These are phyloP conservation scores for Pleuronectes platessa DNA, from an alignment of 2,113 vertebrate species.

Conservation along the genomic window DNA sequence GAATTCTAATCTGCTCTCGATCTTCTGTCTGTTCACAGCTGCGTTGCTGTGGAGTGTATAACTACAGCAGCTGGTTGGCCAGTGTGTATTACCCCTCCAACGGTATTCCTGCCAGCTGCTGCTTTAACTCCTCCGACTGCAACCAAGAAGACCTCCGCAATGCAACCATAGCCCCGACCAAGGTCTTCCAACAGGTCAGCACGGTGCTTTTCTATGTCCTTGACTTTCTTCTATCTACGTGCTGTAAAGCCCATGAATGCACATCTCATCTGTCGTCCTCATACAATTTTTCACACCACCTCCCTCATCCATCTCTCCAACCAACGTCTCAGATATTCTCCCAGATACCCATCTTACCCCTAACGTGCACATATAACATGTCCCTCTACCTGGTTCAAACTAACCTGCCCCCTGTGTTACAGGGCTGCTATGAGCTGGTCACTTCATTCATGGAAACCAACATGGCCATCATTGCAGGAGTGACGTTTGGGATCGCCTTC, in stretches of 20 bases:
- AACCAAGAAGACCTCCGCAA: constrained; percentile 91
- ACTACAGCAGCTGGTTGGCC: constrained; percentile 96
- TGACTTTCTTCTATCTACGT: not conserved
- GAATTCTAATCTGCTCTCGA: not conserved
- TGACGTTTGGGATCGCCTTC: constrained; percentile 98
- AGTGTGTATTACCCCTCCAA: constrained; percentile 92
- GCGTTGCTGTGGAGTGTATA: constrained; percentile 96
- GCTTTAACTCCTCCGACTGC: constrained; percentile 91
- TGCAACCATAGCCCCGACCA: constrained; percentile 89
- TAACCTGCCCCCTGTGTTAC: constrained; percentile 56
- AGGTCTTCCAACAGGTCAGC: constrained; percentile 95
- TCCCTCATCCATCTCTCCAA: constrained; percentile 32
- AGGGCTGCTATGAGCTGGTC: constrained; percentile 99
- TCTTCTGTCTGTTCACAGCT: constrained; percentile 79
- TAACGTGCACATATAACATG: constrained; percentile 52
- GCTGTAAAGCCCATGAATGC: not conserved
- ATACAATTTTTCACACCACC: constrained; percentile 12
- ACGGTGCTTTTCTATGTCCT: not conserved
- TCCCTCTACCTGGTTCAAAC: constrained; percentile 35
- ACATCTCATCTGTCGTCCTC: not conserved
- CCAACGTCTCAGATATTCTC: constrained; percentile 39
- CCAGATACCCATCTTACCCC: constrained; percentile 40
- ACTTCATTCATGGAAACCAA: constrained; percentile 99
- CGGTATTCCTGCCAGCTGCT: constrained; percentile 94
- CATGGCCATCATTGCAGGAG: constrained; percentile 99